These are phyloP conservation scores for Odontomachus brunneus DNA, from an alignment of 1,140 invertebrate genomes.

Conservation along the genomic window DNA sequence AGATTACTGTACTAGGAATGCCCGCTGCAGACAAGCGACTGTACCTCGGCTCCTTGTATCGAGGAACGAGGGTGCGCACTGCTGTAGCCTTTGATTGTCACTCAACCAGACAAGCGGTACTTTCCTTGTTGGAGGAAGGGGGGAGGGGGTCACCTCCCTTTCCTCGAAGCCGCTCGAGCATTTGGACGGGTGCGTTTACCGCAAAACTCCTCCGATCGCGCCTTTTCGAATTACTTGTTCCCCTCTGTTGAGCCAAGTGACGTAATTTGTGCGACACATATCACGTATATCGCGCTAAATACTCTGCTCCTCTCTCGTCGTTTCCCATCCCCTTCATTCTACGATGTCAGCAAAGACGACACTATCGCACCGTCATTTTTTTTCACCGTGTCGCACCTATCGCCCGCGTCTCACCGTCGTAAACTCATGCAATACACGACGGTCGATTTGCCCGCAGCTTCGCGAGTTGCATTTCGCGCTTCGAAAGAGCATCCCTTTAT, in stretches of 20 bases:
- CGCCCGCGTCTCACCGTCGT: slow-evolving; percentile 7
- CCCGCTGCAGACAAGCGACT: slow-evolving; percentile 82
- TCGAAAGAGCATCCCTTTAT: slow-evolving; percentile 44
- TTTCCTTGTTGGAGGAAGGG: slow-evolving; percentile 42
- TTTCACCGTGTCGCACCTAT: background rate
- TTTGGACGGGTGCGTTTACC: slow-evolving; percentile 49
- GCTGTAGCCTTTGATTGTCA: slow-evolving; percentile 75
- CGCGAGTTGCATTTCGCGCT: slow-evolving; percentile 36
- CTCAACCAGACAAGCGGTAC: slow-evolving; percentile 61
- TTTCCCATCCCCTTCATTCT: background rate
- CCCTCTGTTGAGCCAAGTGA: background rate
- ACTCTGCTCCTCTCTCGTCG: background rate
- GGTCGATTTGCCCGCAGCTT: slow-evolving; percentile 39
- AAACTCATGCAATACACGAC: background rate
- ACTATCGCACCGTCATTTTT: background rate
- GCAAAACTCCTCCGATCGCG: slow-evolving; percentile 53
- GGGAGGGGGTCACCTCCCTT: slow-evolving; percentile 22
- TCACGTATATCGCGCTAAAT: slow-evolving; percentile 16
- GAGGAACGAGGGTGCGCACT: slow-evolving; percentile 55
- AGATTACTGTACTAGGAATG: slow-evolving; percentile 93
- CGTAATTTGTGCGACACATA: background rate
- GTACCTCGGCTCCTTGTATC: slow-evolving; percentile 73
- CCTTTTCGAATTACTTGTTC: slow-evolving; percentile 31
- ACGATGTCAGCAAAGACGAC: background rate
- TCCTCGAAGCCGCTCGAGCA: slow-evolving; percentile 46